A percentile compares a stretch with the other conserved stretches of the same genome.
Conservation (phyloP, 2,113 vertebrate species). For the Edolisoma coerulescens region DNA sequence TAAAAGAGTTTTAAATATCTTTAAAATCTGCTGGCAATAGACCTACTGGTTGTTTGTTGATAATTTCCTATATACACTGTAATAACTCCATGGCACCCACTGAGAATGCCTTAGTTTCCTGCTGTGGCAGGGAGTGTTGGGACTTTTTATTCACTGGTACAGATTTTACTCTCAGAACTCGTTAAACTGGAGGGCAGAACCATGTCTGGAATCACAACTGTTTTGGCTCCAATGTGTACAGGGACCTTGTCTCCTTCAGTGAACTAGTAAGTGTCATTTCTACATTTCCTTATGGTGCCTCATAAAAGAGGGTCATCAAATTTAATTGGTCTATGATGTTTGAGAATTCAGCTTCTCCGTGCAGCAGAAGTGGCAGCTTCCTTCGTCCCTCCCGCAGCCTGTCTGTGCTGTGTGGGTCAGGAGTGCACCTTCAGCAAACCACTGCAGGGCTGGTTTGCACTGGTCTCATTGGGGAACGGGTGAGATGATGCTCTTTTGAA, state of each 20-base stretch:
- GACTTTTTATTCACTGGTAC: neutral
- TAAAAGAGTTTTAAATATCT: neutral
- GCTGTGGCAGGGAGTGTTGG: neutral
- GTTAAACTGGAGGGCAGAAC: neutral
- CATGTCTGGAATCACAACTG: neutral
- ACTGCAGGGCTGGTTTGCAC: neutral
- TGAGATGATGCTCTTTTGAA: neutral
- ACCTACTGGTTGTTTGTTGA: neutral
- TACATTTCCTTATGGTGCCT: neutral
- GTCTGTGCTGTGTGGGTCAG: rapidly evolving
- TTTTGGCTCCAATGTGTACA: neutral
- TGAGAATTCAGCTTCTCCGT: neutral
- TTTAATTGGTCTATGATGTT: neutral
- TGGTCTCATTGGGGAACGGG: rapidly evolving
- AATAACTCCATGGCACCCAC: neutral
- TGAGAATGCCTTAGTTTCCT: neutral
- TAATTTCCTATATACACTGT: neutral
- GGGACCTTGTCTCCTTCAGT: neutral
- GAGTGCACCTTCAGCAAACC: rapidly evolving
- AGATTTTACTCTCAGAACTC: neutral
- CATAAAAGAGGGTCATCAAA: neutral
- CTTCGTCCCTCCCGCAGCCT: rapidly evolving
- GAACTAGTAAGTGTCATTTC: neutral
- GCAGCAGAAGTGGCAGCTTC: neutral
- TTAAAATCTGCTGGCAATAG: neutral